These are phyloP conservation scores for Chelidonichthys spinosus DNA, from an alignment of 2,797 vertebrate genomes.

Conservation along the genomic window DNA sequence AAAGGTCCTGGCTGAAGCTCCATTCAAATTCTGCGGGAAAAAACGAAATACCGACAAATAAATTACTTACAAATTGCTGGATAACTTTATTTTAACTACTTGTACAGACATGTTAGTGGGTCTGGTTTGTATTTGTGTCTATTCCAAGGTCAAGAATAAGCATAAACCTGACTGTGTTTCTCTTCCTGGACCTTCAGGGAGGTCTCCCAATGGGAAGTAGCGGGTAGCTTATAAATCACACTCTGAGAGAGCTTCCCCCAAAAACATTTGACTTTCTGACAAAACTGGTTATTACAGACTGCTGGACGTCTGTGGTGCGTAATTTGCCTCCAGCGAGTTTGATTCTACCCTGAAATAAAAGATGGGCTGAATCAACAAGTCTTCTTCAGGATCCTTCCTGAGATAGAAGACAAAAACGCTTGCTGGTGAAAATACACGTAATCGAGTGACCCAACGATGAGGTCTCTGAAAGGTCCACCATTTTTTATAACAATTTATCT, in stretches of 20 bases:
- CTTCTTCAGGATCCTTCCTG: constrained; percentile 28
- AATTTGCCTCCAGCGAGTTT: constrained; percentile 64
- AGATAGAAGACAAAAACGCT: constrained; percentile 15
- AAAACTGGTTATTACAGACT: constrained; percentile 65
- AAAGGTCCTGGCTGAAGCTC: constrained; percentile 95
- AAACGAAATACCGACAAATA: not conserved
- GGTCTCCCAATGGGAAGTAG: constrained; percentile 66
- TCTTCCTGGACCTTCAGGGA: constrained; percentile 13
- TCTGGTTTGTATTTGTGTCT: too few relatives aligned
- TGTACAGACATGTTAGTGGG: not conserved
- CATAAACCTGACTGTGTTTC: too few relatives aligned
- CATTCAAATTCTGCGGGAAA: constrained; percentile 88
- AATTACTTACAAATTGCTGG: too few relatives aligned
- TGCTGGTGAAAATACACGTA: constrained; percentile 41
- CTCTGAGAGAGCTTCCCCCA: constrained; percentile 62
- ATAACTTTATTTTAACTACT: not conserved
- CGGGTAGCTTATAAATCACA: constrained; percentile 63
- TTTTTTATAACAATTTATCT: too few relatives aligned
- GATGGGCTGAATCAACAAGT: constrained; percentile 58
- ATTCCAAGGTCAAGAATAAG: too few relatives aligned
- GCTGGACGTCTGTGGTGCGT: constrained; percentile 67
- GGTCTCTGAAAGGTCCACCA: not conserved
- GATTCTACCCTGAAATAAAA: constrained; percentile 67
- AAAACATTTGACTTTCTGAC: constrained; percentile 73
- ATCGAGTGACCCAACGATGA: constrained; percentile 25